These are phyloP conservation scores for Enteromius mattozi DNA, from an alignment of 2,797 vertebrate species.

Conservation along the genomic window DNA sequence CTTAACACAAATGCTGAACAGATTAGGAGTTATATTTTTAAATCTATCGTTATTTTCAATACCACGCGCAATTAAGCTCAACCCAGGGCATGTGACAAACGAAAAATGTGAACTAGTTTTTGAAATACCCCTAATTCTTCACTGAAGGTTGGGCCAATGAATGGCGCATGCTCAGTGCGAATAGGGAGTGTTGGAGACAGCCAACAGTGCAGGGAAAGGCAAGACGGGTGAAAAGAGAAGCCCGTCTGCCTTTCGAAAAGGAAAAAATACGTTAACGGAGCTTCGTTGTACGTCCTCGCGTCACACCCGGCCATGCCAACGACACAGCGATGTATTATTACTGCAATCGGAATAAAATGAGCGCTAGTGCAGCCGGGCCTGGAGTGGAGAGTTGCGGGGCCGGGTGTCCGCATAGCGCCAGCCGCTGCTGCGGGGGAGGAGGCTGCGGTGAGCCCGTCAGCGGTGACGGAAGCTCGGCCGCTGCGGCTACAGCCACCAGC, in stretches of 20 bases:
- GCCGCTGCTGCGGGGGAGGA: constrained; percentile 57
- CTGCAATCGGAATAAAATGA: constrained; percentile 66
- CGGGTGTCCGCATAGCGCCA: constrained; percentile 56
- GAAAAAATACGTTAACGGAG: constrained; percentile 35
- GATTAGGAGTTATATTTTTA: background rate
- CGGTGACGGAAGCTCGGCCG: constrained; percentile 58
- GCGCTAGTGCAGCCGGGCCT: constrained; percentile 57
- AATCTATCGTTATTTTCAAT: background rate
- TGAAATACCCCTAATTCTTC: constrained; percentile 44
- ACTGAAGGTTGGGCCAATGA: constrained; percentile 54
- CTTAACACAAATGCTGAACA: background rate
- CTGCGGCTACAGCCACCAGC: constrained; percentile 56
- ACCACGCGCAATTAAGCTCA: background rate
- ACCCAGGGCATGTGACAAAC: background rate
- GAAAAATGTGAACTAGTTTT: constrained; percentile 20
- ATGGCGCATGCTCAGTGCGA: constrained; percentile 62
- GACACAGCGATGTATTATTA: constrained; percentile 65
- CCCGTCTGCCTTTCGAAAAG: constrained; percentile 41
- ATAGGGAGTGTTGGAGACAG: constrained; percentile 59
- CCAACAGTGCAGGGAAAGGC: constrained; percentile 57
- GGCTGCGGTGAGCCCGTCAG: constrained; percentile 59
- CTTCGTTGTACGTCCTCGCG: constrained; percentile 24
- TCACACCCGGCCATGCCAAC: constrained; percentile 57
- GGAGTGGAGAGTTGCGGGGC: constrained; percentile 58
- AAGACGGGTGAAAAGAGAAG: constrained; percentile 54